phyloP scores from a whole-genome alignment of 1,140 invertebrate species.

The Aphelinus atriplicis region DNA sequence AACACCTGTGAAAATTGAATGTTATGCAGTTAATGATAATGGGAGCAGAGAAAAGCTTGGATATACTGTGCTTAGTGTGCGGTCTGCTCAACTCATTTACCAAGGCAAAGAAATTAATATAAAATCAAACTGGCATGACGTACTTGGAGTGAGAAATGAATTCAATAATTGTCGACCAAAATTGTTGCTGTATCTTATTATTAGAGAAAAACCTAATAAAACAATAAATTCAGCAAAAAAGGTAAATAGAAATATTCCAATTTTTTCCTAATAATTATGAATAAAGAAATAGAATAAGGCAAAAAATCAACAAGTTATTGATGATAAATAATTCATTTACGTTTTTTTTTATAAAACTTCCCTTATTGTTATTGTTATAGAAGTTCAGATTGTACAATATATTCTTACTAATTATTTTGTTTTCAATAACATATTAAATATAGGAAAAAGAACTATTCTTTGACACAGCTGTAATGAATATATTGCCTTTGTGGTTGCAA shows the following conservation, averaged over 20 bases:
- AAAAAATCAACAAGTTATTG: conserved; percentile 1
- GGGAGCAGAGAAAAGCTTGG: conserved; percentile 63
- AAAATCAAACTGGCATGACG: conserved; percentile 62
- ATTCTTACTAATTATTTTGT: background rate
- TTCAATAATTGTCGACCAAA: conserved; percentile 64
- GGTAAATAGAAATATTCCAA: conserved; percentile 27
- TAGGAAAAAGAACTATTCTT: conserved; percentile 3
- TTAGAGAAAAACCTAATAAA: conserved; percentile 55
- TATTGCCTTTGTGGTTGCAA: conserved; percentile 50
- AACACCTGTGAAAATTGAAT: conserved; percentile 66
- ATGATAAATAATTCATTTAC: conserved; percentile 15
- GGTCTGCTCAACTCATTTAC: conserved; percentile 63
- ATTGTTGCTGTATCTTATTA: conserved; percentile 62
- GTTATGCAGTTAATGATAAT: conserved; percentile 59
- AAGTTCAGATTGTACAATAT: background rate
- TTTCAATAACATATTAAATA: conserved; percentile 18
- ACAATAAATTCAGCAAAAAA: background rate
- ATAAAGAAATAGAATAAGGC: no score
- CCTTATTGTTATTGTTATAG: background rate
- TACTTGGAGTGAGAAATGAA: conserved; percentile 63
- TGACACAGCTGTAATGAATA: background rate
- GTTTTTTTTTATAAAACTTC: background rate
- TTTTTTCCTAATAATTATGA: no score
- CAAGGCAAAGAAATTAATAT: conserved; percentile 46
- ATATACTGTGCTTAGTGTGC: conserved; percentile 64